A percentile compares a stretch with the other conserved stretches of the same genome.
These are phyloP conservation scores for Lasioglossum villosulum DNA, from an alignment of 2,888 invertebrate genomes.

Conservation along the genomic window DNA sequence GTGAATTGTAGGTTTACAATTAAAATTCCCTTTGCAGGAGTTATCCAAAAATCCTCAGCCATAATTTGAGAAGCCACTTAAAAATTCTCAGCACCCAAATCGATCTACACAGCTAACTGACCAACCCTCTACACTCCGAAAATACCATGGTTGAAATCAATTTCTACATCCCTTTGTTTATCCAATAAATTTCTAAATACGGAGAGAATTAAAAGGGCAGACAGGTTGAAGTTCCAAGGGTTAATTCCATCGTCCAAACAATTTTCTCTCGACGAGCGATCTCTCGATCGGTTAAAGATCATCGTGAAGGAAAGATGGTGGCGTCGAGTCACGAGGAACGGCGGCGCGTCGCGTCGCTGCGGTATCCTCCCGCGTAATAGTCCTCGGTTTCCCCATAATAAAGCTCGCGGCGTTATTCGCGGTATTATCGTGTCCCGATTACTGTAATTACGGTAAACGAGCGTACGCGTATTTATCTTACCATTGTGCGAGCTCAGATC, in stretches of 20 bases:
- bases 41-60: too few species aligned
- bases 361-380: conserved; percentile 32
- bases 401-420: conserved; percentile 52
- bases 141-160: too few species aligned
- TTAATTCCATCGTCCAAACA: background rate
- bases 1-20: too few species aligned
- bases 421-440: conserved; percentile 61
- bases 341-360: background rate
- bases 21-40: too few species aligned
- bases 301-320: background rate
- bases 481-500: conserved; percentile 95
- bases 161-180: too few species aligned
- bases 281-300: background rate
- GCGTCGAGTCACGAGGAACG: conserved; percentile 28
- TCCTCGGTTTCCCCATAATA: conserved; percentile 17
- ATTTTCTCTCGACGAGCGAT: background rate
- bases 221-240: background rate
- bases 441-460: conserved; percentile 61
- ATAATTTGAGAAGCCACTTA: too few species aligned
- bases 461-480: conserved; percentile 84
- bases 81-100: too few species aligned
- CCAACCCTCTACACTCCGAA: too few species aligned
- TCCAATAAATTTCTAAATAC: too few species aligned
- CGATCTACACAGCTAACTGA: too few species aligned
- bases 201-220: too few species aligned